Evolutionary conservation across 2,113 vertebrate species (phyloP).

Genomic region (Esox niger): DNA sequence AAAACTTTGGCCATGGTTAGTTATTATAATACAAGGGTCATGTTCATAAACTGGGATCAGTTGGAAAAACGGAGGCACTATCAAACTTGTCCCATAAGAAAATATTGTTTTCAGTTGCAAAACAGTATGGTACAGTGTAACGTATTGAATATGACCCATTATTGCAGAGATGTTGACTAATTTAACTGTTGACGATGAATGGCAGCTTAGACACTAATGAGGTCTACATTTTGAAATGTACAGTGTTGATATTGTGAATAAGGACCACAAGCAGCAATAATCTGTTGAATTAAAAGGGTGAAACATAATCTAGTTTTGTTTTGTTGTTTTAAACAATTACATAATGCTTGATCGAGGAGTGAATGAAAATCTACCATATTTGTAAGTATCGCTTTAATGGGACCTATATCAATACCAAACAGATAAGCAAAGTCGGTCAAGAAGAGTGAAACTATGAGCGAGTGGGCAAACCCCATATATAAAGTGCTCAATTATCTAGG

Average conservation of each 20-base stretch:
- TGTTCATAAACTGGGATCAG: too few relatives aligned
- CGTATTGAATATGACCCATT: not conserved
- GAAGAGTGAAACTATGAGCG: too few relatives aligned
- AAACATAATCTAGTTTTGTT: slow-evolving; percentile 13
- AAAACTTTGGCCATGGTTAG: not conserved
- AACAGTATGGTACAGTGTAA: too few relatives aligned
- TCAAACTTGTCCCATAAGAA: too few relatives aligned
- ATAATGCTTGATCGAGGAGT: not conserved
- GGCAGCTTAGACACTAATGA: slow-evolving; percentile 31
- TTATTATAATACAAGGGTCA: too few relatives aligned
- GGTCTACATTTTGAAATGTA: slow-evolving; percentile 39
- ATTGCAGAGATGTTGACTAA: not conserved
- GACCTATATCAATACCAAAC: too few relatives aligned
- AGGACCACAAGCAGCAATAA: slow-evolving; percentile 50
- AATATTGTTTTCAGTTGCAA: slow-evolving; percentile 14
- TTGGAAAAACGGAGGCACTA: too few relatives aligned
- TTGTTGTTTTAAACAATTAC: not conserved
- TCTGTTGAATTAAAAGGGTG: slow-evolving; percentile 42
- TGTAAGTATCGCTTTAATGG: too few relatives aligned
- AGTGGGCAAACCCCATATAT: too few relatives aligned
- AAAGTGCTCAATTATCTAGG: too few relatives aligned
- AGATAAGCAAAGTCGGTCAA: too few relatives aligned
- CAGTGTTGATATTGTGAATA: slow-evolving; percentile 46
- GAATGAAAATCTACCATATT: too few relatives aligned
- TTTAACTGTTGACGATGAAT: slow-evolving; percentile 12